A percentile compares a stretch with the other conserved stretches of the same genome.
Conservation (phyloP, 2,888 invertebrate genomes). For the Caenorhabditis sp. region DNA sequence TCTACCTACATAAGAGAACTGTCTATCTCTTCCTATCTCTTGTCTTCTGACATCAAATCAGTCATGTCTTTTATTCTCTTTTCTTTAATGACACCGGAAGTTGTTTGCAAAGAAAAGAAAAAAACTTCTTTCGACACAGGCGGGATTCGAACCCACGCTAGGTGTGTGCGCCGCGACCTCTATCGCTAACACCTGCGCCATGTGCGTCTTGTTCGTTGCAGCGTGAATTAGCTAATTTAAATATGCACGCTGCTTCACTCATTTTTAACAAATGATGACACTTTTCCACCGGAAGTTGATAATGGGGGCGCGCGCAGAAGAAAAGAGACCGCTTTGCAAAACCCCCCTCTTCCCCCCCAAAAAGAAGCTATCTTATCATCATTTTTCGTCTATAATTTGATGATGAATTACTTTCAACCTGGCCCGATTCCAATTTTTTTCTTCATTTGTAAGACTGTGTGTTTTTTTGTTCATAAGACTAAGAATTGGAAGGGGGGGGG, state of each 20-base stretch:
- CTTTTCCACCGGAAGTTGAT: conserved; percentile 2
- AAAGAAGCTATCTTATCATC: background rate
- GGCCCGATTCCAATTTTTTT: conserved; percentile 10
- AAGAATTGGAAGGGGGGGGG: conserved; percentile 2
- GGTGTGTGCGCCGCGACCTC: no score
- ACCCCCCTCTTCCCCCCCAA: no score
- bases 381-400: background rate
- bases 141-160: no score
- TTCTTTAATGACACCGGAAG: no score
- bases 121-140: no score
- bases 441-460: background rate
- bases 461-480: background rate
- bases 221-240: no score
- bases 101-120: no score
- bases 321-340: background rate
- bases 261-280: conserved; percentile 5
- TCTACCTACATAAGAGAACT: no score
- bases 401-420: conserved; percentile 2
- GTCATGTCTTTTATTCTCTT: no score
- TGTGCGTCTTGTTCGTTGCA: no score
- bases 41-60: background rate
- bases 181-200: no score
- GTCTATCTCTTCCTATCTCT: background rate
- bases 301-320: background rate
- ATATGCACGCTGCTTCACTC: no score